These are phyloP conservation scores for Gymnogyps californianus DNA, from an alignment of 2,113 vertebrate genomes.

Conservation along the genomic window DNA sequence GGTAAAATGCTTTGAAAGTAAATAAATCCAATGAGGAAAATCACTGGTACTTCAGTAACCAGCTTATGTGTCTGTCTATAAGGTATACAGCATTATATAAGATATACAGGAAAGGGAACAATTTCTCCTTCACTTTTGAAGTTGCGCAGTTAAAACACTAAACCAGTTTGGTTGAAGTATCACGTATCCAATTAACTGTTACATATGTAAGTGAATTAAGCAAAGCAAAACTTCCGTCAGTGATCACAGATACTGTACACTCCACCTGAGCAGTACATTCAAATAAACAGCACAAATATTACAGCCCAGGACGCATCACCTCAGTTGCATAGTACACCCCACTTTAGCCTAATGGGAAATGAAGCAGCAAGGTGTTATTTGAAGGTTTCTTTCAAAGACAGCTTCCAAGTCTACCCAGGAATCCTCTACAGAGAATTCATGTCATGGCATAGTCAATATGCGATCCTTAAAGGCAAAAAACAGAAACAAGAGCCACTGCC, in stretches of 20 bases:
- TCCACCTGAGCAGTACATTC: not conserved
- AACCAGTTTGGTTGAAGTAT: not conserved
- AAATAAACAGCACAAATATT: not conserved
- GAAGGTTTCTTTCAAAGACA: not conserved
- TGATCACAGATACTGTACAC: not conserved
- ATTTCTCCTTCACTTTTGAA: not conserved
- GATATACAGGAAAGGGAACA: not conserved
- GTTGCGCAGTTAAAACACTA: not conserved
- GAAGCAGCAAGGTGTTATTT: not conserved
- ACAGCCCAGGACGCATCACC: rapidly evolving
- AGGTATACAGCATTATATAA: not conserved
- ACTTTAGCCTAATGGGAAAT: not conserved
- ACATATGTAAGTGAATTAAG: not conserved
- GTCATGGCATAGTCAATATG: not conserved
- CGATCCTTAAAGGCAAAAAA: not conserved
- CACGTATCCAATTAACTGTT: not conserved
- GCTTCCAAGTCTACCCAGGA: not conserved
- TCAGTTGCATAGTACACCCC: not conserved
- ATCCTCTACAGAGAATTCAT: not conserved
- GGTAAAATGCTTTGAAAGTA: not conserved
- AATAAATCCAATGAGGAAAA: not conserved
- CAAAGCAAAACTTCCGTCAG: not conserved
- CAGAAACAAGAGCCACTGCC: not conserved
- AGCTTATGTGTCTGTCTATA: not conserved
- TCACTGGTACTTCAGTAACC: not conserved